Evolutionary conservation across 2,797 vertebrate species (phyloP).

Genomic region (Fringilla coelebs): DNA sequence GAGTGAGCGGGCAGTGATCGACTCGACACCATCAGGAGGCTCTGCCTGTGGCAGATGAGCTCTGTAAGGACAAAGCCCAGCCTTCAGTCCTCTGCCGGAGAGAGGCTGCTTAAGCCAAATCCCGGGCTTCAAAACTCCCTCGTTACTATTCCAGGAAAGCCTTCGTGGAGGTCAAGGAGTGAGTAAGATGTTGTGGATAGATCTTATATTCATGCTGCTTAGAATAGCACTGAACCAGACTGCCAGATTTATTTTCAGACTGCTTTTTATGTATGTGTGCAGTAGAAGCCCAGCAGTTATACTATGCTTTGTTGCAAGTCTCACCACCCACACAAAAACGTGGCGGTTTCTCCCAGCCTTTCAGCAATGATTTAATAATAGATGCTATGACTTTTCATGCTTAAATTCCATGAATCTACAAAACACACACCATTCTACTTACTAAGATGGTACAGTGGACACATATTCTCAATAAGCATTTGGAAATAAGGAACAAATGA

Average conservation of each 20-base stretch:
- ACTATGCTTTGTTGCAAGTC: slow-evolving; percentile 59
- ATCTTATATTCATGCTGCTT: slow-evolving; percentile 23
- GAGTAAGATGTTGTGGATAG: slow-evolving; percentile 38
- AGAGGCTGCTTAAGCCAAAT: slow-evolving; percentile 12
- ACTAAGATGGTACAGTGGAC: background rate
- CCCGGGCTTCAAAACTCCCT: background rate
- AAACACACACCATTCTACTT: slow-evolving; percentile 25
- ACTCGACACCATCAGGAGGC: background rate
- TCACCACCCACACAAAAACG: slow-evolving; percentile 45
- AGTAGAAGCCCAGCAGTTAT: slow-evolving; percentile 48
- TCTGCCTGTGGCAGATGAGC: accelerated
- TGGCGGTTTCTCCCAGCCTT: slow-evolving; percentile 13
- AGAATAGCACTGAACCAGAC: slow-evolving; percentile 53
- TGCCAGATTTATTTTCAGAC: slow-evolving; percentile 62
- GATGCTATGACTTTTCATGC: slow-evolving; percentile 3
- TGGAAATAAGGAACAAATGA: background rate
- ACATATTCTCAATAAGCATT: background rate
- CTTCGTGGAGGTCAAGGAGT: slow-evolving; percentile 44
- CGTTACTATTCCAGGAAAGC: slow-evolving; percentile 52
- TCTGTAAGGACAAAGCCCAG: background rate
- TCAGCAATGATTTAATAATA: slow-evolving; percentile 61
- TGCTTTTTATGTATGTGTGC: slow-evolving; percentile 43
- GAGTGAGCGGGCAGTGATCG: background rate
- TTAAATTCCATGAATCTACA: slow-evolving; percentile 33
- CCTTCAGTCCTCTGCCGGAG: background rate